phyloP scores from a whole-genome alignment of 1,140 invertebrate species.

The Drosophila ananassae region DNA sequence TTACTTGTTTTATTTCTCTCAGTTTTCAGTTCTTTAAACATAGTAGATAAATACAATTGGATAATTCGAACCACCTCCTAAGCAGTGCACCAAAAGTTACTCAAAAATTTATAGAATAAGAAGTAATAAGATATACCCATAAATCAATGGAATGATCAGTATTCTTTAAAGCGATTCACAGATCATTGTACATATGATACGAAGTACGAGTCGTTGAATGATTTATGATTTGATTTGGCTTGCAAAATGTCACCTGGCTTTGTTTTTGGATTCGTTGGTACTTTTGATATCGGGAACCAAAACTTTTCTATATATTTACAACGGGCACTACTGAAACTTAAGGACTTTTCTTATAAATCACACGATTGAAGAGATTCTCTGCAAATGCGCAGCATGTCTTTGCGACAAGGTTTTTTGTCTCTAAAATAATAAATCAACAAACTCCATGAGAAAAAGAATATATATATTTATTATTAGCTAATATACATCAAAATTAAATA shows the following conservation, averaged over 20 bases:
- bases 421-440: constrained; percentile 24
- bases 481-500: constrained; percentile 7
- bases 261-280: constrained; percentile 4
- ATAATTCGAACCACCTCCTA: constrained; percentile 17
- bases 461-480: constrained; percentile 29
- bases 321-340: constrained; percentile 40
- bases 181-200: constrained; percentile 28
- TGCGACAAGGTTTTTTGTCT: constrained; percentile 21
- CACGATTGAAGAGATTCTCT: constrained; percentile 6
- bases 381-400: constrained; percentile 14
- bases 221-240: constrained; percentile 40
- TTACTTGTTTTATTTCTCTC: constrained; percentile 38
- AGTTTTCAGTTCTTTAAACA: constrained; percentile 4
- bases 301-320: constrained; percentile 54
- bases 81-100: constrained; percentile 46
- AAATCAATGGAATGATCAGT: not conserved
- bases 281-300: constrained; percentile 3
- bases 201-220: constrained; percentile 5
- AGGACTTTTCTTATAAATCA: constrained; percentile 21
- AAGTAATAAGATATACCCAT: constrained; percentile 2
- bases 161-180: not conserved
- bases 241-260: constrained; percentile 40
- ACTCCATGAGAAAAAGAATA: constrained; percentile 13
- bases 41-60: constrained; percentile 4
- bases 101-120: not conserved